Base-by-base conservation (phyloP, 2,888 invertebrate genomes). In the Augochlorella aurata region DNA sequence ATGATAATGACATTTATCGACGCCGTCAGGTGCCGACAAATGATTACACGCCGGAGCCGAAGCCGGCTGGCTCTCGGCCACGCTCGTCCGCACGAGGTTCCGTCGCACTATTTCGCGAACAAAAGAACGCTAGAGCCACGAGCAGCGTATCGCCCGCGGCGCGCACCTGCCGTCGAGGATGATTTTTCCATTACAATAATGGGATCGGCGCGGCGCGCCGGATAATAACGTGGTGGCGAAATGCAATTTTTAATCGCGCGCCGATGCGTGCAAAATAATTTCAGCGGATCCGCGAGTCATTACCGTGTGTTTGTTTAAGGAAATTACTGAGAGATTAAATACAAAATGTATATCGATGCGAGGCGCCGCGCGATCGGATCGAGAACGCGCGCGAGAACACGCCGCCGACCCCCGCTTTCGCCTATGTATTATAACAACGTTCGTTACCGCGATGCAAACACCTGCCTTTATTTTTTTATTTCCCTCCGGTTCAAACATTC, bases 131-230 rank as follows among this genome's bases (percentile, higher is more conserved):
- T 61, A 63, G 63, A 58, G 38, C 10, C 16, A 16, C 38, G 38
- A 21, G 38, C 69, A 58, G 77, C 77, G 82, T 81, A 84, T 74
- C 69, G 79, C 74, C 66, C 44, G 18, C 38, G 82, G 82, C 71
- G 18, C 69, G 9, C 63, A 44, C 77, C 72, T 68, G 76, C 61
- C 38, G 75, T 45, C 54, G 77, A 71, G 76, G 65, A 87, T 81
- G 82, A 88, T 87, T 87, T 87, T 87, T 88, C 88, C 88, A 87
- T 88, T 87, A 87, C 81, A 85, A 88, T 81, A 85, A 78, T 79
- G 76, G 83, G 81, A 77, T 74, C 71, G 74, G 50, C 38, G 72
- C 58, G 24, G 24, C 58, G 21, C 24, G 21, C 24, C 54, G 78
- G 85, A 83, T 87, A 85, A 85, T 65, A 77, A 63, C 77, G 58